Percentiles rank a stretch among this genome's conserved stretches.
Conservation (phyloP, 1,140 invertebrate species). For the Mya arenaria region DNA sequence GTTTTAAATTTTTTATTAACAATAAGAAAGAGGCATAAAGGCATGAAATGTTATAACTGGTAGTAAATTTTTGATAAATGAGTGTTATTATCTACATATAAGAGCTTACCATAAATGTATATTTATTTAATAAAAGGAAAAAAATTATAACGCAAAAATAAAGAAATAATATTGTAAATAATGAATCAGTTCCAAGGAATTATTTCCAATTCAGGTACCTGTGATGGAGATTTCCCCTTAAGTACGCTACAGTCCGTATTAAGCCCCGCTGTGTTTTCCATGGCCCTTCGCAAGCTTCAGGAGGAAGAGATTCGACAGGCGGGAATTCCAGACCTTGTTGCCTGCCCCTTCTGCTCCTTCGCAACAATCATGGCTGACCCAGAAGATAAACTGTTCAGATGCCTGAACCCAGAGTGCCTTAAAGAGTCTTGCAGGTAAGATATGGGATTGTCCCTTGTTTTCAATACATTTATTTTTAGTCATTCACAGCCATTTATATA, state of each 20-base stretch:
- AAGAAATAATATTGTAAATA: too few species aligned
- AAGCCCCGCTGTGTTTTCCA: constrained; percentile 83
- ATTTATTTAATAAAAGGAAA: too few species aligned
- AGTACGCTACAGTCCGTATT: constrained; percentile 79
- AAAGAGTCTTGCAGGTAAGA: constrained; percentile 85
- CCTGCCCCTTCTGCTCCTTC: constrained; percentile 86
- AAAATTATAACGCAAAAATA: too few species aligned
- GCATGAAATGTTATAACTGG: too few species aligned
- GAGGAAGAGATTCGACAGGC: constrained; percentile 85
- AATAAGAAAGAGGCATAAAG: too few species aligned
- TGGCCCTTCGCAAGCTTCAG: constrained; percentile 83
- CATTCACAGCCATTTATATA: too few species aligned
- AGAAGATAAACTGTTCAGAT: constrained; percentile 85
- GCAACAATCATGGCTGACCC: constrained; percentile 84
- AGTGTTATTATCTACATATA: too few species aligned
- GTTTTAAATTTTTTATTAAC: too few species aligned
- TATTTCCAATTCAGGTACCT: constrained; percentile 38
- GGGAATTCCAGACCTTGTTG: constrained; percentile 84
- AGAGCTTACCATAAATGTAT: too few species aligned
- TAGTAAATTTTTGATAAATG: too few species aligned
- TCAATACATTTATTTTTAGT: too few species aligned
- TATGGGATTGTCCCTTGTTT: not conserved
- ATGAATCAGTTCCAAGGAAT: too few species aligned
- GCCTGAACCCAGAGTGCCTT: constrained; percentile 86
- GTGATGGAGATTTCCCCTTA: constrained; percentile 70